These are phyloP conservation scores for Lemur catta DNA, from an alignment of 2,797 vertebrate genomes.

Conservation along the genomic window DNA sequence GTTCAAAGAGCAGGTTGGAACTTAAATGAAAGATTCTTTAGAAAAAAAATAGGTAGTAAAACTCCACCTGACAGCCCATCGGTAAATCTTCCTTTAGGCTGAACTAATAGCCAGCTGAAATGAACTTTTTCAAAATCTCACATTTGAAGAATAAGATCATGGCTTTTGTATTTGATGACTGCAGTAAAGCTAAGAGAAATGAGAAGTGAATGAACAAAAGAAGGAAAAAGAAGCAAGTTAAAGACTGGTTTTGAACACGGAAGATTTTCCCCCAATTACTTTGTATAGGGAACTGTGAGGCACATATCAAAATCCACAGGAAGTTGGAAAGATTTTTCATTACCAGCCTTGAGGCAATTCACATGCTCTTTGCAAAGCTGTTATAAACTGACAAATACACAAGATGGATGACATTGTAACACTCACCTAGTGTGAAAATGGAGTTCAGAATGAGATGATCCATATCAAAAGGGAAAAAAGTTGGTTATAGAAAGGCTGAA, in stretches of 20 bases:
- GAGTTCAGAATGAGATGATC: slow-evolving; percentile 31
- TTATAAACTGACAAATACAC: slow-evolving; percentile 68
- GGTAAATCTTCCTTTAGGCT: background rate
- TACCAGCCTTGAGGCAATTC: slow-evolving; percentile 56
- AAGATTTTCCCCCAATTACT: slow-evolving; percentile 27
- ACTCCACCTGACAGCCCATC: background rate
- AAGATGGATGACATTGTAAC: slow-evolving; percentile 64
- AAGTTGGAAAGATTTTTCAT: slow-evolving; percentile 66
- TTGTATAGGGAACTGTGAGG: slow-evolving; percentile 57
- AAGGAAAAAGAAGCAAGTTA: background rate
- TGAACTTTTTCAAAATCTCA: background rate
- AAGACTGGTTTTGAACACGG: slow-evolving; percentile 7
- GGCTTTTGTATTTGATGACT: background rate
- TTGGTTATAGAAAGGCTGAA: background rate
- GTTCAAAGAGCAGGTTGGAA: background rate
- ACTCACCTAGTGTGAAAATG: slow-evolving; percentile 40
- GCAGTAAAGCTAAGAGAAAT: background rate
- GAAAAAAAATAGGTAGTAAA: background rate
- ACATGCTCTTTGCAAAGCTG: slow-evolving; percentile 75
- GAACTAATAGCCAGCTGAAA: background rate
- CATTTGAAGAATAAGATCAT: background rate
- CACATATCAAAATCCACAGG: slow-evolving; percentile 42
- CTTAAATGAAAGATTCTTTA: background rate
- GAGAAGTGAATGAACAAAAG: background rate
- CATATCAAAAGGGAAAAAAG: background rate